These are phyloP conservation scores for Protonemura montana DNA, from an alignment of 2,888 invertebrate species.

Conservation along the genomic window DNA sequence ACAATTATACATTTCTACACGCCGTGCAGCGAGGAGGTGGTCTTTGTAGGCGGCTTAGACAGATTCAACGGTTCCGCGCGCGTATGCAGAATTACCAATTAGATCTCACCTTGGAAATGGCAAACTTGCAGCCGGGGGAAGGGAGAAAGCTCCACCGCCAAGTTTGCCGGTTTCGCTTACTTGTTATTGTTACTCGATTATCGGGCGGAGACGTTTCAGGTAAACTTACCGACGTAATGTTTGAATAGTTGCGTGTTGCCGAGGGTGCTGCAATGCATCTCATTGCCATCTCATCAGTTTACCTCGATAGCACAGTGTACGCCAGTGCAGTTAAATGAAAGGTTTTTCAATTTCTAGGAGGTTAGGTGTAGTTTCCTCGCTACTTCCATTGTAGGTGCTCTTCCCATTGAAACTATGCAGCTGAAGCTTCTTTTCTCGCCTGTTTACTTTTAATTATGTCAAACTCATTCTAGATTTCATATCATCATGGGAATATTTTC, in stretches of 20 bases:
- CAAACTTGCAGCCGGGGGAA: background rate
- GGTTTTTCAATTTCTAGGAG: background rate
- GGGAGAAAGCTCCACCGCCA: background rate
- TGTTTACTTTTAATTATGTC: conserved; percentile 7
- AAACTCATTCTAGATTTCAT: background rate
- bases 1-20: background rate
- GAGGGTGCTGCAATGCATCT: too few species aligned
- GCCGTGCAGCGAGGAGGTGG: too few species aligned
- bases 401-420: conserved; percentile 7
- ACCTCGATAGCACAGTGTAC: background rate
- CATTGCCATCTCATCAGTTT: too few species aligned
- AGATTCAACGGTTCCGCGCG: background rate
- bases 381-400: background rate
- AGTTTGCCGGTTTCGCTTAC: background rate
- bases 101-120: background rate
- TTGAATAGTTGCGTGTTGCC: too few species aligned
- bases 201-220: background rate
- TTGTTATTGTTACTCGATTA: background rate
- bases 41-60: background rate
- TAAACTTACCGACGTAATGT: background rate
- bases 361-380: background rate
- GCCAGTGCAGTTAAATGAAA: background rate
- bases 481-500: background rate
- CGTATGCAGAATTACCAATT: conserved; percentile 7
- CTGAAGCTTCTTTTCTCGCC: background rate